phyloP scores from a whole-genome alignment of 2,888 invertebrate genomes.

The Mantis religiosa region DNA sequence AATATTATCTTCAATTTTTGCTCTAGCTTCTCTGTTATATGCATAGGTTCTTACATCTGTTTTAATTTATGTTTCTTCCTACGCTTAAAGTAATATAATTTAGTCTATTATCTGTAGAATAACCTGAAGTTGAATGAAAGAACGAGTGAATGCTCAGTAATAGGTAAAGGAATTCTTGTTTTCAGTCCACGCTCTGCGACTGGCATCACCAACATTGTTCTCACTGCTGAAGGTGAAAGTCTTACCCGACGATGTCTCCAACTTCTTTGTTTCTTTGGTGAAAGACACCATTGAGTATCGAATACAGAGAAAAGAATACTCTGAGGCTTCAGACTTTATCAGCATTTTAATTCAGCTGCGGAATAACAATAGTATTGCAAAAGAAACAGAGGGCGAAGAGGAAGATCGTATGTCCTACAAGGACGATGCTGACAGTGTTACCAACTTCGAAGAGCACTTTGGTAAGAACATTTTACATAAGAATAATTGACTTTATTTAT shows the following conservation, averaged over 20 bases:
- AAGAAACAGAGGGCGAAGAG: background rate
- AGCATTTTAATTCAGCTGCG: background rate
- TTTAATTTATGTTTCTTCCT: no score
- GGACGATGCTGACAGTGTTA: background rate
- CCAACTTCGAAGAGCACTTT: background rate
- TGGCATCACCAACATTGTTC: background rate
- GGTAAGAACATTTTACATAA: background rate
- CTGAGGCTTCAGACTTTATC: background rate
- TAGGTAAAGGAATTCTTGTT: background rate
- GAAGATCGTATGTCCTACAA: background rate
- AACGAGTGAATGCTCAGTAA: no score
- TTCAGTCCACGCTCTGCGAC: background rate
- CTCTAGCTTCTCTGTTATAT: no score
- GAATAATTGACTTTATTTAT: background rate
- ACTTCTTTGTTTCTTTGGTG: background rate
- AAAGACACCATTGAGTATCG: background rate
- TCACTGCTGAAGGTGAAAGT: background rate
- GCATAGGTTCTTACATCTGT: no score
- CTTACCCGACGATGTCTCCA: background rate
- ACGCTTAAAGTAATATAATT: no score
- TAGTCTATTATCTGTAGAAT: no score
- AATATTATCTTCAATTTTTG: no score
- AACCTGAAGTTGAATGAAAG: no score
- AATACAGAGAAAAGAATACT: background rate
- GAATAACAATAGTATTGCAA: background rate